Percentiles rank a stretch among this genome's conserved stretches.
These are phyloP conservation scores for Telenomus remus DNA, from an alignment of 1,140 invertebrate genomes.

Conservation along the genomic window DNA sequence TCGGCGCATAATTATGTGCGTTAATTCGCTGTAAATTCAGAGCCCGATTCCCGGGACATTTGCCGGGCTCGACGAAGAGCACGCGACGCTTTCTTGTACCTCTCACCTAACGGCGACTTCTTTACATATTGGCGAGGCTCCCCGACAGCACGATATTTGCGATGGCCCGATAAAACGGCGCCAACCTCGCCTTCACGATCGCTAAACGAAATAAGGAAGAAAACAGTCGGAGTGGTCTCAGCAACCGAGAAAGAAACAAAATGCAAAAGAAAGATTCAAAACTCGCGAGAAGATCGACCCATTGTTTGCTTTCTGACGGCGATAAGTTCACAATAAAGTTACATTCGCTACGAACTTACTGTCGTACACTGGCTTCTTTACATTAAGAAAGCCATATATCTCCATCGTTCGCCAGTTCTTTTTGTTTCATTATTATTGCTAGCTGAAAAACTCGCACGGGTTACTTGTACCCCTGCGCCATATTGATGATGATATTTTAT, in stretches of 20 bases:
- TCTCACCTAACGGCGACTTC: conserved; percentile 52
- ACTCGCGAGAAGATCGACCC: conserved; percentile 68
- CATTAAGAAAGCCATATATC: conserved; percentile 60
- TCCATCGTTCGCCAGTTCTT: conserved; percentile 2
- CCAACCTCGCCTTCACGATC: conserved; percentile 47
- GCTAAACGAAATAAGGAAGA: conserved; percentile 48
- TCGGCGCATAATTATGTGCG: conserved; percentile 30
- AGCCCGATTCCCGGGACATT: conserved; percentile 17
- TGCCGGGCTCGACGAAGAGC: conserved; percentile 36
- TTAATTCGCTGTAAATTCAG: conserved; percentile 18
- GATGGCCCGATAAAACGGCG: conserved; percentile 52
- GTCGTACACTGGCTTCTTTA: conserved; percentile 52
- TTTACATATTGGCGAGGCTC: conserved; percentile 57
- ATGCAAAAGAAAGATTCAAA: conserved; percentile 32
- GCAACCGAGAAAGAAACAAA: conserved; percentile 42
- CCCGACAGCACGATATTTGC: conserved; percentile 46
- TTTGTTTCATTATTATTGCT: no score
- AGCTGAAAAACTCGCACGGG: no score
- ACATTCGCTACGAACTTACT: conserved; percentile 62
- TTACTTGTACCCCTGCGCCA: no score
- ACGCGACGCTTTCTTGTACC: conserved; percentile 55
- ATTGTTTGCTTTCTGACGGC: conserved; percentile 73
- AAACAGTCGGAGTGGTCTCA: conserved; percentile 13
- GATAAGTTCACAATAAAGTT: conserved; percentile 74
- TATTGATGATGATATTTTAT: no score